A percentile compares a stretch with the other conserved stretches of the same genome.
Evolutionary conservation across 2,113 vertebrate species (phyloP).

Genomic region (Numida meleagris): DNA sequence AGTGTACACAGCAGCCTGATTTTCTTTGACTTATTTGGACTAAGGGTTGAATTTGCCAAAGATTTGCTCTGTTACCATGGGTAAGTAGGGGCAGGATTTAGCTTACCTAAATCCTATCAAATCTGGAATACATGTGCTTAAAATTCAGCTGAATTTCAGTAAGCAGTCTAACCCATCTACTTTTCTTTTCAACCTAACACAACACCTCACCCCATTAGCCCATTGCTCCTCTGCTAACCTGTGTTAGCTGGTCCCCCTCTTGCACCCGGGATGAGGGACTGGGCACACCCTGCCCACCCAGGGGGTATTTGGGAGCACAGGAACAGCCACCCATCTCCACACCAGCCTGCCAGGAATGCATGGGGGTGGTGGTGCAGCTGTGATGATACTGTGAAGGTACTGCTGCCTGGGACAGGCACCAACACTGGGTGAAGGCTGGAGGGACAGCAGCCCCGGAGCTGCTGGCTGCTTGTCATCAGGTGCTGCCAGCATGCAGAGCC

Average conservation of each 20-base stretch:
- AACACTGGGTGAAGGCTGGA: background rate
- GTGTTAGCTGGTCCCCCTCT: background rate
- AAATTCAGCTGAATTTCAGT: background rate
- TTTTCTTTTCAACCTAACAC: background rate
- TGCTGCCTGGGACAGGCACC: background rate
- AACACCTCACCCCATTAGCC: background rate
- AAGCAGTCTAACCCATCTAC: background rate
- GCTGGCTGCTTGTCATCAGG: background rate
- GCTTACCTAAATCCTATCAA: background rate
- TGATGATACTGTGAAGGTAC: rapidly evolving
- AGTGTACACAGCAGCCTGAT: background rate
- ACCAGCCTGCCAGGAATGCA: background rate
- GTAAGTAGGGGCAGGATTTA: background rate
- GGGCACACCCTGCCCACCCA: rapidly evolving
- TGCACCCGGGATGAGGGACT: background rate
- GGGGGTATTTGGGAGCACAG: background rate
- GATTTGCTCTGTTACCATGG: background rate
- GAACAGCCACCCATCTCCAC: background rate
- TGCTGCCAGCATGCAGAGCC: background rate
- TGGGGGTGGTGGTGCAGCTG: rapidly evolving
- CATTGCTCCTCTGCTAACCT: rapidly evolving
- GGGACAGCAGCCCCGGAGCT: background rate
- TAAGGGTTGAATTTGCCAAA: background rate
- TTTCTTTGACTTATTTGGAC: background rate
- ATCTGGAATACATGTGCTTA: background rate